A percentile compares a stretch with the other conserved stretches of the same genome.
Evolutionary conservation across 2,888 invertebrate genomes (phyloP).

Genomic region (Ochropleura leucogaster): DNA sequence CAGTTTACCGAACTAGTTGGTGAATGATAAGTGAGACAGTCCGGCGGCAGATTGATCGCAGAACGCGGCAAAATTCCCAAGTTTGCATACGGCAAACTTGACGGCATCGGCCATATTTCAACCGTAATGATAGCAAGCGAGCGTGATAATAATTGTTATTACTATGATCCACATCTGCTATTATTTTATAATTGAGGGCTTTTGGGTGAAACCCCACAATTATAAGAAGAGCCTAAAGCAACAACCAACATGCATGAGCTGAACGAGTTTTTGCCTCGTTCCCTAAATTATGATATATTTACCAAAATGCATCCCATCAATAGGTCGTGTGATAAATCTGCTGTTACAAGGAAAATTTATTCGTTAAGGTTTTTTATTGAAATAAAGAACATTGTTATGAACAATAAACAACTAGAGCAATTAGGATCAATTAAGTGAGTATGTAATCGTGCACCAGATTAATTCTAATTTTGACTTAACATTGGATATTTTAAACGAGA

Average conservation of each 20-base stretch:
- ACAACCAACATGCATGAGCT: slow-evolving; percentile 86
- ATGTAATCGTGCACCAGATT: slow-evolving; percentile 2
- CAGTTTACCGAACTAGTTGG: slow-evolving; percentile 54
- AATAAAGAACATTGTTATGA: slow-evolving; percentile 45
- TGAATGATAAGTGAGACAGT: slow-evolving; percentile 63
- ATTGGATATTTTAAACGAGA: slow-evolving; percentile 1
- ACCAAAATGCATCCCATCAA: slow-evolving; percentile 76
- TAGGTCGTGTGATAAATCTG: slow-evolving; percentile 71
- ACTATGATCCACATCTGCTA: slow-evolving; percentile 90
- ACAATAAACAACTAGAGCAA: slow-evolving; percentile 30
- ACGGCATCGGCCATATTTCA: slow-evolving; percentile 87
- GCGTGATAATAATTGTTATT: slow-evolving; percentile 91
- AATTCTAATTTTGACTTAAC: background rate
- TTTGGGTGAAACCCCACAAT: slow-evolving; percentile 90
- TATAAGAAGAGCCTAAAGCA: slow-evolving; percentile 89
- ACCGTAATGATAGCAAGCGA: slow-evolving; percentile 87
- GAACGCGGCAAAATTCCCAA: slow-evolving; percentile 77
- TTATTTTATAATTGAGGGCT: slow-evolving; percentile 91
- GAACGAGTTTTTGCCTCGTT: slow-evolving; percentile 84
- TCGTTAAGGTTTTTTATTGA: slow-evolving; percentile 53
- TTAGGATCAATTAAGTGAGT: background rate
- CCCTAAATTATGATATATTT: slow-evolving; percentile 86
- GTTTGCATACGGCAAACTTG: slow-evolving; percentile 81
- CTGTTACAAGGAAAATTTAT: slow-evolving; percentile 60
- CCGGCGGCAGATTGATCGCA: slow-evolving; percentile 61